Conservation (phyloP, 2,888 invertebrate species). For the Thecophora atra region DNA sequence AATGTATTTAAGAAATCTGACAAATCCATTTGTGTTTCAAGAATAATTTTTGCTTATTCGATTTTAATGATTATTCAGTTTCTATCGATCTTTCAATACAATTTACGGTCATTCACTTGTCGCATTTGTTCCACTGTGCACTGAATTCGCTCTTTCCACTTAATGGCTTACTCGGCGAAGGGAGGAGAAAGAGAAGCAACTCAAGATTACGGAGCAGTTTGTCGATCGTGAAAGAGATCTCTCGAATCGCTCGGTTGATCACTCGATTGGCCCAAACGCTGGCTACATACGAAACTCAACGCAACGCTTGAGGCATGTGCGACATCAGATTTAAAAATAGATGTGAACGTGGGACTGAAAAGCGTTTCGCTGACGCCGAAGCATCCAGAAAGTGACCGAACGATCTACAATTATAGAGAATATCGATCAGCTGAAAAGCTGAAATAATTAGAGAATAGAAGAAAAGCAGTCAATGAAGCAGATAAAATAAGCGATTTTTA, state of each 20-base stretch:
- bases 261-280: conserved; percentile 15
- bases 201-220: not conserved
- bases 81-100: too few relatives aligned
- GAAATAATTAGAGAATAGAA: not conserved
- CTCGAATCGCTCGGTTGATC: not conserved
- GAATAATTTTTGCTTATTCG: too few relatives aligned
- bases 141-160: not conserved
- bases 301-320: conserved; percentile 32
- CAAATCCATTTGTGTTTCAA: too few relatives aligned
- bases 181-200: not conserved
- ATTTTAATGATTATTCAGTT: too few relatives aligned
- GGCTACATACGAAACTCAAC: conserved; percentile 24
- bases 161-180: not conserved
- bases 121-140: conserved; percentile 18
- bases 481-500: not conserved
- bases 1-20: too few relatives aligned
- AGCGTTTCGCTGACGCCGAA: conserved; percentile 17
- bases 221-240: not conserved
- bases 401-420: too few relatives aligned
- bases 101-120: not conserved
- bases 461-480: not conserved
- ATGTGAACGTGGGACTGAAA: conserved; percentile 52
- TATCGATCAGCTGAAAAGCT: not conserved
- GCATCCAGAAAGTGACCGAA: conserved; percentile 8
- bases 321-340: conserved; percentile 58